phyloP scores from a whole-genome alignment of 2,888 invertebrate species.

The Dynastes tityus region DNA sequence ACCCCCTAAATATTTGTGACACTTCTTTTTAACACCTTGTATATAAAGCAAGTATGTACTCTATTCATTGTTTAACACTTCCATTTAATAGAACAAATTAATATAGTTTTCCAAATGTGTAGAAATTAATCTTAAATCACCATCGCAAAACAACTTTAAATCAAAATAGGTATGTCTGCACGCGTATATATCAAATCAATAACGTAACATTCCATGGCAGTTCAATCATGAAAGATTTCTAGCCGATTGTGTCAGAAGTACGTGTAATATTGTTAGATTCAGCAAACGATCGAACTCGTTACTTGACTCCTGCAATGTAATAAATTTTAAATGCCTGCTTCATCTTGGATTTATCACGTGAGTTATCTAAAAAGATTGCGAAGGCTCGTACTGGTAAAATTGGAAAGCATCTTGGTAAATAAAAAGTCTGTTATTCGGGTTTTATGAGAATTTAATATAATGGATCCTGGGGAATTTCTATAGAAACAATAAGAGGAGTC shows the following conservation, averaged over 20 bases:
- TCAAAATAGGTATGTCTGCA: too few species aligned
- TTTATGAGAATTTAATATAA: neutral
- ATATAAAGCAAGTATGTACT: too few species aligned
- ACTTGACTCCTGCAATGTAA: neutral
- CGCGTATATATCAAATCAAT: neutral
- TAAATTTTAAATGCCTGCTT: slow-evolving; percentile 16
- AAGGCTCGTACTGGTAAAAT: neutral
- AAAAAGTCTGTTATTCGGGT: neutral
- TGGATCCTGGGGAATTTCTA: neutral
- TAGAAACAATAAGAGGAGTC: too few species aligned
- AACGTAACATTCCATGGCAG: neutral
- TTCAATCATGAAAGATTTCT: slow-evolving; percentile 9
- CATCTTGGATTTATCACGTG: neutral
- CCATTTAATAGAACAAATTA: too few species aligned
- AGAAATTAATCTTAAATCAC: too few species aligned
- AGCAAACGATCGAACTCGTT: neutral
- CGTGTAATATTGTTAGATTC: slow-evolving; percentile 1
- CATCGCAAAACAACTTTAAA: too few species aligned
- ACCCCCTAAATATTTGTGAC: too few species aligned
- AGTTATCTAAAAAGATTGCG: neutral
- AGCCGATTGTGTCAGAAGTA: neutral
- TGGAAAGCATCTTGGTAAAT: neutral
- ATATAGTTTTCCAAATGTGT: too few species aligned
- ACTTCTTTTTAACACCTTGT: too few species aligned
- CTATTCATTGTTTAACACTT: too few species aligned